These are phyloP conservation scores for Diabrotica virgifera DNA, from an alignment of 1,140 invertebrate genomes.

Conservation along the genomic window DNA sequence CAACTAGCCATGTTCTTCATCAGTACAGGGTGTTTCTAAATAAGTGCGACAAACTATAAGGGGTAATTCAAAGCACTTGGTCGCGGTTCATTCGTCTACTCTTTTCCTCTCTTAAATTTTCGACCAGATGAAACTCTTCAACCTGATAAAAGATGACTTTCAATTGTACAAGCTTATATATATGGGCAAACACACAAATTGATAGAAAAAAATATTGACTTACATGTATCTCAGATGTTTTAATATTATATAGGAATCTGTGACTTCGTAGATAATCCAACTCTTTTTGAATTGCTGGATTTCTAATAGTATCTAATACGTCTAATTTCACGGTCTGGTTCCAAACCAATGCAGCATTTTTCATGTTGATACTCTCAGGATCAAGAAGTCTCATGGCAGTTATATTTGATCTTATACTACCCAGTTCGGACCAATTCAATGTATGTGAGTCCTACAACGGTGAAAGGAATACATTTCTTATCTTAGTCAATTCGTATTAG, in stretches of 20 bases:
- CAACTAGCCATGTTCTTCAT: too few relatives aligned
- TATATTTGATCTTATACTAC: slow-evolving; percentile 66
- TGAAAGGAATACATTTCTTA: too few relatives aligned
- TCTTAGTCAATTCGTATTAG: too few relatives aligned
- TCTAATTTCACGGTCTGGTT: slow-evolving; percentile 25
- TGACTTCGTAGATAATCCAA: neutral
- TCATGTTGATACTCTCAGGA: slow-evolving; percentile 50
- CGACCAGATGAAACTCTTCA: too few relatives aligned
- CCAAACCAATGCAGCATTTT: slow-evolving; percentile 51
- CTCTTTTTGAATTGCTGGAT: slow-evolving; percentile 5
- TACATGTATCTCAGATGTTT: neutral
- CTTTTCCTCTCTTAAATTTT: too few relatives aligned
- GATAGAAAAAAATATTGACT: neutral
- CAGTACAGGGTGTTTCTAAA: too few relatives aligned
- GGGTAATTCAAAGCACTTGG: too few relatives aligned
- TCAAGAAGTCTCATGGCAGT: slow-evolving; percentile 71
- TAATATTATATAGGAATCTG: neutral
- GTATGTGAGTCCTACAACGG: slow-evolving; percentile 65
- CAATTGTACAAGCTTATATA: too few relatives aligned
- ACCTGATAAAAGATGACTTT: too few relatives aligned
- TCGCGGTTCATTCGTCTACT: too few relatives aligned
- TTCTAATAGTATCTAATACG: slow-evolving; percentile 25
- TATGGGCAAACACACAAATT: too few relatives aligned
- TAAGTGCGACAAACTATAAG: too few relatives aligned
- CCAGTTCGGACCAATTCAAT: slow-evolving; percentile 64